Base-by-base conservation (phyloP, 2,888 invertebrate genomes). In the Rhimphoctona megacephalus region DNA sequence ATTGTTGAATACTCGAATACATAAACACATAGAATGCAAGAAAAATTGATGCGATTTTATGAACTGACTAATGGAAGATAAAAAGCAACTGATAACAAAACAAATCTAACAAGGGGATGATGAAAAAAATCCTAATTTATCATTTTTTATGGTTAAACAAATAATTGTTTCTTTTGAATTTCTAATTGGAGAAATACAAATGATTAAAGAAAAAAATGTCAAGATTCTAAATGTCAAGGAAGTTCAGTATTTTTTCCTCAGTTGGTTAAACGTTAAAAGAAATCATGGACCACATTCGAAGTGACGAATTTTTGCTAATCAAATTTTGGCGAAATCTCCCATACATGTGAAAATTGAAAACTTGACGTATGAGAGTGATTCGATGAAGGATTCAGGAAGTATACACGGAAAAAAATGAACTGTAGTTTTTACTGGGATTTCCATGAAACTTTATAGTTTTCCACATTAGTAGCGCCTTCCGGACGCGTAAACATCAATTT, bases 11-110 rank as follows among this genome's bases (percentile, higher is more conserved):
- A 69, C 52, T 52, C 43, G 49, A 22, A 46, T 52, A 67, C 61
- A 8, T 36, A 66, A 49, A 67, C 33, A 67, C 52, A 66, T 43
- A 22, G 57, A 81, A 72, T 67, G 66, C 43, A 74, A 72, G 54
- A 72, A 76, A 81, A 76, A 85, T 73, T 78, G 72, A 85, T 81
- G 72, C 49, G 77, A 78, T 36, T 39, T 25, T 36, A n/a, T 33
- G 7, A 36, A 17, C 14, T 2, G n/a, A 39, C 19, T 5, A 54
- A 67, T 39, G 46, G 22, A 64, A 33, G 22, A 9, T 30, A 52
- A 54, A 30, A 25, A 61, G 43, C n/a, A 76, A 76, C 46, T 39
- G 36, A 61, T 49, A 43, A 76, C 30, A 46, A 19, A 61, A 54
- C 30, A 46, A 17, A 61, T 30, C 33, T n/a, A 46, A 33, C 17